Evolutionary conservation across 2,113 vertebrate species (phyloP), one percentile per base, ranked within the genome.

Genomic region (Xenopus borealis): DNA sequence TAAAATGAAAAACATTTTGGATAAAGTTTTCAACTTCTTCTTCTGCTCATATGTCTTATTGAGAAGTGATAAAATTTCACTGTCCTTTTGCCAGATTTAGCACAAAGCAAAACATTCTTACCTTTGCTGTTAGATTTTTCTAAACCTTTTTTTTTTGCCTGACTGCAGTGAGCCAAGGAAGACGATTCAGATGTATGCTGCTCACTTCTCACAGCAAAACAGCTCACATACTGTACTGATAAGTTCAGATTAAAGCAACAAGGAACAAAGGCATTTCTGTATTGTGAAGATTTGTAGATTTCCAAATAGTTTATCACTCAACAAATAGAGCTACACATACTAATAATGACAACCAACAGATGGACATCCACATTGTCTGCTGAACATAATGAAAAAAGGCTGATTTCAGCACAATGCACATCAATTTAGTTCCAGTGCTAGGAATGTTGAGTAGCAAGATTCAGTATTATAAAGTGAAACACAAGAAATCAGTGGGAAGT

Each of bases 251-350:
- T 84, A 89, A 89, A 89, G 86, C 83, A 81, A 83, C 62, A 72
- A 72, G 86, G 80, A 88, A 89, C 87, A 89, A 88, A 88, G 86
- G 83, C 81, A 80, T 76, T 84, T 85, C 83, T 81, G 75, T 82
- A 86, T 84, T 86, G 83, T 81, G 82, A 72, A 84, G 83, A 84
- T 78, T 81, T 85, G 85, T 84, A 85, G 81, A 86, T 86, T 87
- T 84, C 85, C 83, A 87, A 89, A 88, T 89, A 83, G 82, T 85
- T 85, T 88, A 88, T 88, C 83, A 83, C 80, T 88, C 84, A 88
- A 79, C 78, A 75, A 84, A 84, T 10, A 88, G 82, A 86, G 84
- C 83, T 79, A 81, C 77, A 72, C 78, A 80, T 81, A 79, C 83
- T 78, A 83, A 85, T 59, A 70, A 74, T 76, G 77, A 12, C 78